Percentiles rank a stretch among this genome's conserved stretches.
phyloP scores from a whole-genome alignment of 1,140 invertebrate genomes.

The Hesperophylax magnus region DNA sequence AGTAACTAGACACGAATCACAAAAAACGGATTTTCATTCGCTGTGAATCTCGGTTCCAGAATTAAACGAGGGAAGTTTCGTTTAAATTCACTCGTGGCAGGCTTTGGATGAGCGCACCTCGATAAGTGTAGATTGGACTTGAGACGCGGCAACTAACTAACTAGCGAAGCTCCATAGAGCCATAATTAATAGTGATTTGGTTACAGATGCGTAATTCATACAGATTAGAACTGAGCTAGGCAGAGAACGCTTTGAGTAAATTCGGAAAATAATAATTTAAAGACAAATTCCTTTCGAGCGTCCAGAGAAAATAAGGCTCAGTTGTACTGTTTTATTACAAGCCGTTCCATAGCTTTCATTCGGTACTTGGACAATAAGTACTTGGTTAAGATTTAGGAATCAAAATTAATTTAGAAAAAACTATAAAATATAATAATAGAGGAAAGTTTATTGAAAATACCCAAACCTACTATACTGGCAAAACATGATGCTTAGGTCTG shows the following conservation, averaged over 20 bases:
- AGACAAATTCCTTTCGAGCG: slow-evolving; percentile 25
- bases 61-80: no score
- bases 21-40: background rate
- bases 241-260: slow-evolving; percentile 8
- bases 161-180: slow-evolving; percentile 42
- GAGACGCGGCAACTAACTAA: slow-evolving; percentile 40
- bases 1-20: background rate
- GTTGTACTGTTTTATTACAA: slow-evolving; percentile 14
- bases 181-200: slow-evolving; percentile 55
- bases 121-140: background rate
- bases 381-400: no score
- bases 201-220: slow-evolving; percentile 47
- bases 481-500: no score
- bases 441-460: no score
- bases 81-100: no score
- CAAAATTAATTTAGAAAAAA: no score
- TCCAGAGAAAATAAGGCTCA: slow-evolving; percentile 12
- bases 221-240: slow-evolving; percentile 44
- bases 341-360: background rate
- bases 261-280: slow-evolving; percentile 31
- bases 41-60: background rate
- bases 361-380: background rate
- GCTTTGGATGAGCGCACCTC: background rate
- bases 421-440: no score
- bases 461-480: no score